Conservation (phyloP, 2,797 vertebrate genomes). For the Lagocephalus sceleratus region DNA sequence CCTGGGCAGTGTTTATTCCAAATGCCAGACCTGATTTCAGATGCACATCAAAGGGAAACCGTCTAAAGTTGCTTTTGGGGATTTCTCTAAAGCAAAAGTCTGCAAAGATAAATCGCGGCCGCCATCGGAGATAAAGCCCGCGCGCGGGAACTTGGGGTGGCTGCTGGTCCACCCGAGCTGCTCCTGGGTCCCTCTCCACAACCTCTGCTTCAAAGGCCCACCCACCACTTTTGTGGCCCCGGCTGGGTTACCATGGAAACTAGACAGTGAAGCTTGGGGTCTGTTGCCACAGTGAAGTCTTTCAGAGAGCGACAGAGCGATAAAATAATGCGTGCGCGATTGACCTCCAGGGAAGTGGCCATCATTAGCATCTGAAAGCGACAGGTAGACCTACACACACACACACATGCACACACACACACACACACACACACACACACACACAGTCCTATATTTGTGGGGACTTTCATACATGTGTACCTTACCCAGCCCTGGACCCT, state of each 20-base stretch:
- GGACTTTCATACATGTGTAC: too few species aligned
- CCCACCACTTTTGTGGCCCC: slow-evolving; percentile 44
- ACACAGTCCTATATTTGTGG: not conserved
- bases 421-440: not conserved
- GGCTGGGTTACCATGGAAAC: slow-evolving; percentile 65
- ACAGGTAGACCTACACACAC: slow-evolving; percentile 37
- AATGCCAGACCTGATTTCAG: too few species aligned
- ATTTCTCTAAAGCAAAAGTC: too few species aligned
- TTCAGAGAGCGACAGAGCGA: slow-evolving; percentile 33
- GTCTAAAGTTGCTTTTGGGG: too few species aligned
- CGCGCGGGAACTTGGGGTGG: slow-evolving; percentile 14
- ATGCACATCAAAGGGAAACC: too few species aligned
- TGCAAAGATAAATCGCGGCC: not conserved
- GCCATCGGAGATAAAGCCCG: slow-evolving; percentile 18
- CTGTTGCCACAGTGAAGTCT: slow-evolving; percentile 55
- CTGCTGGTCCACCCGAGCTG: slow-evolving; percentile 15
- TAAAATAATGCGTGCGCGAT: slow-evolving; percentile 30
- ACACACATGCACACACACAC: slow-evolving; percentile 28
- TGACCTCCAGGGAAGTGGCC: slow-evolving; percentile 8
- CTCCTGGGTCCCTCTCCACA: slow-evolving; percentile 36
- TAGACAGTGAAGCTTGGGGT: slow-evolving; percentile 40
- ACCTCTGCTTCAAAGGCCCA: slow-evolving; percentile 26
- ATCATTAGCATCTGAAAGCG: slow-evolving; percentile 63
- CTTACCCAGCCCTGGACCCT: too few species aligned
- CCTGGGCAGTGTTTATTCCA: too few species aligned